These are phyloP conservation scores for Matsumyia berberina DNA, from an alignment of 2,888 invertebrate genomes.

Conservation along the genomic window DNA sequence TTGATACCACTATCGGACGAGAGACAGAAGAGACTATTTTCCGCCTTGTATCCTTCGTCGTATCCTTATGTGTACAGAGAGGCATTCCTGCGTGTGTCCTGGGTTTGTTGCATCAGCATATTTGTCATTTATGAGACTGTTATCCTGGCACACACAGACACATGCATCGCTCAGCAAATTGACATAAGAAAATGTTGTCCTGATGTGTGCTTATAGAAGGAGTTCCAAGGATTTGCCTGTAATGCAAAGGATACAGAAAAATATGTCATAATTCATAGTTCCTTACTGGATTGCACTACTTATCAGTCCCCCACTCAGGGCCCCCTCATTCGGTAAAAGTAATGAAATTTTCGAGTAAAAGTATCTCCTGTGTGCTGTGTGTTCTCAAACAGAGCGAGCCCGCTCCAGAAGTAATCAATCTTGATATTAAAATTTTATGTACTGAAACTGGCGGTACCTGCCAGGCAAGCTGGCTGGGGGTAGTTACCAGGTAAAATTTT, in stretches of 20 bases:
- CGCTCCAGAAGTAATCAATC: conserved; percentile 64
- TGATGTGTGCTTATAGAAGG: conserved; percentile 16
- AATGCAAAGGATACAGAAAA: conserved; percentile 28
- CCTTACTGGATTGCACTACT: conserved; percentile 52
- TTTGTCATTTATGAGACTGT: conserved; percentile 59
- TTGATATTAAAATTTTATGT: conserved; percentile 70
- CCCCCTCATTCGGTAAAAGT: conserved; percentile 44
- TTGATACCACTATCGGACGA: conserved; percentile 71
- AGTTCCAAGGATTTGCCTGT: conserved; percentile 38
- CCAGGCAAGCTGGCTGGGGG: conserved; percentile 1
- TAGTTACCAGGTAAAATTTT: background rate
- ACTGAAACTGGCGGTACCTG: conserved; percentile 3
- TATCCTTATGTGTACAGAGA: conserved; percentile 17
- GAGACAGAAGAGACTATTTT: conserved; percentile 46
- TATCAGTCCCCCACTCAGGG: background rate
- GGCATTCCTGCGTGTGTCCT: conserved; percentile 7
- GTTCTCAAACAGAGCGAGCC: background rate
- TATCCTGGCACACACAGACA: conserved; percentile 29
- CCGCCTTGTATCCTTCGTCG: conserved; percentile 35
- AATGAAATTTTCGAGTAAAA: conserved; percentile 57
- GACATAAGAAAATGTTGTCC: conserved; percentile 66
- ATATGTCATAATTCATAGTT: conserved; percentile 67
- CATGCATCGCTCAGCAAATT: conserved; percentile 60
- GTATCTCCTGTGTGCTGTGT: conserved; percentile 26
- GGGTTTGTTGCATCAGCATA: conserved; percentile 56